Percentiles rank a stretch among this genome's conserved stretches.
Conservation (phyloP, 2,797 vertebrate genomes). For the Cossypha caffra region DNA sequence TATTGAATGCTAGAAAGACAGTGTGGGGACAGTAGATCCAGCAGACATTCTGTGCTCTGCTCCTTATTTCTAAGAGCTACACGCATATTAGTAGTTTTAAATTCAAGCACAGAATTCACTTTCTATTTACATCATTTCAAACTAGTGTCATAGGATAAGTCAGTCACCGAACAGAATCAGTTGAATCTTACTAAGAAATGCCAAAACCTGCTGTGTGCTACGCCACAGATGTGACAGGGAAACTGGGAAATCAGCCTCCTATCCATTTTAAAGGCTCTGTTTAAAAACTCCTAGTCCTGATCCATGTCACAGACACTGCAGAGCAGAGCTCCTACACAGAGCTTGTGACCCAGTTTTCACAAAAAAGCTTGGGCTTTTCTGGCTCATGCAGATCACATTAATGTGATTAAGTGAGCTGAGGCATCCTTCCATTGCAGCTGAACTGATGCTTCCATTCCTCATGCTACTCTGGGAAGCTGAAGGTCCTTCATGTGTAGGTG, state of each 20-base stretch:
- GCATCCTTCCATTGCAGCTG: not conserved
- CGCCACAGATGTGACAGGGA: not conserved
- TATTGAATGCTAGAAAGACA: not conserved
- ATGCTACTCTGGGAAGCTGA: not conserved
- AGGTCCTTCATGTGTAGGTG: not conserved
- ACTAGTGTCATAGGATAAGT: not conserved
- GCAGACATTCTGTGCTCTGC: not conserved
- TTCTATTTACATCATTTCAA: not conserved
- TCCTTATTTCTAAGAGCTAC: not conserved
- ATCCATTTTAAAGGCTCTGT: not conserved
- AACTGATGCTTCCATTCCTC: not conserved
- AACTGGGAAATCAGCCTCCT: not conserved
- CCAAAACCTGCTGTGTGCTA: not conserved
- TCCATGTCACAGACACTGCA: not conserved
- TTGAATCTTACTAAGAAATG: not conserved
- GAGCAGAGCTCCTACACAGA: not conserved
- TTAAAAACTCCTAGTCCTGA: not conserved
- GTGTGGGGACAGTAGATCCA: not conserved
- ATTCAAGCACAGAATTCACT: not conserved
- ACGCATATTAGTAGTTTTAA: not conserved
- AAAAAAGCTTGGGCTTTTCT: not conserved
- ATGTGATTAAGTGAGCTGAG: not conserved
- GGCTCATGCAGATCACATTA: not conserved
- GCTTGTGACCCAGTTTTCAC: not conserved
- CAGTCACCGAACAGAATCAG: not conserved